These are phyloP conservation scores for Parapsyche elsis DNA, from an alignment of 1,140 invertebrate genomes.

Conservation along the genomic window DNA sequence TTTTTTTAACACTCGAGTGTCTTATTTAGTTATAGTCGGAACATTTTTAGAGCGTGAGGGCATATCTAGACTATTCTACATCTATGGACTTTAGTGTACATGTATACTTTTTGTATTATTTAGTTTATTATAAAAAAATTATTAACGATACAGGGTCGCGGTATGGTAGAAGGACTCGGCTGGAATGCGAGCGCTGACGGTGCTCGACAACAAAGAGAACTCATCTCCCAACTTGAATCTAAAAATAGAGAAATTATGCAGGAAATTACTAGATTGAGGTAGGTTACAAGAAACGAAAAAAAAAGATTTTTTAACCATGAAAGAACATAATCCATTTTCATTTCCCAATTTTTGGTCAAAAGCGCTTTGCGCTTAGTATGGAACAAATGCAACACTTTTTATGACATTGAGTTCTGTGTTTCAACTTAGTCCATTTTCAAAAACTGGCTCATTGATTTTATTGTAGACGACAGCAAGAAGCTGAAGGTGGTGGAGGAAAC, in stretches of 20 bases:
- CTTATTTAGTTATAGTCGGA: too few relatives aligned
- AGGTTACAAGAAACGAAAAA: conserved; percentile 52
- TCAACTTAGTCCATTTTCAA: too few relatives aligned
- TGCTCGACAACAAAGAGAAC: conserved; percentile 87
- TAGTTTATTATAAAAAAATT: conserved; percentile 41
- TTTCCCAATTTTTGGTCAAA: background rate
- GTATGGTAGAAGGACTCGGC: conserved; percentile 77
- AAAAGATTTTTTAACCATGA: conserved; percentile 13
- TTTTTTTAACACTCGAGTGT: too few relatives aligned
- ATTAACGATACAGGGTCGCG: conserved; percentile 72
- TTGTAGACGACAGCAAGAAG: conserved; percentile 83
- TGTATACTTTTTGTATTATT: too few relatives aligned
- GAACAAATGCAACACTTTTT: too few relatives aligned
- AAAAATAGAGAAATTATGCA: conserved; percentile 98
- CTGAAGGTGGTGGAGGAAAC: conserved; percentile 73
- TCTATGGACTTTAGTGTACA: too few relatives aligned
- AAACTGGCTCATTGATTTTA: too few relatives aligned
- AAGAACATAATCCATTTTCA: too few relatives aligned
- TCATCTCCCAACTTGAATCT: conserved; percentile 93
- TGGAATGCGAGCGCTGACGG: conserved; percentile 81
- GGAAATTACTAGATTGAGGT: conserved; percentile 93
- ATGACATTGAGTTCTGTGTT: too few relatives aligned
- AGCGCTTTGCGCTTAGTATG: too few relatives aligned
- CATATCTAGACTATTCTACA: too few relatives aligned
- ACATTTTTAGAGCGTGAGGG: too few relatives aligned